Conservation (phyloP, 2,888 invertebrate species). For the Mesorhabditis sp. region DNA sequence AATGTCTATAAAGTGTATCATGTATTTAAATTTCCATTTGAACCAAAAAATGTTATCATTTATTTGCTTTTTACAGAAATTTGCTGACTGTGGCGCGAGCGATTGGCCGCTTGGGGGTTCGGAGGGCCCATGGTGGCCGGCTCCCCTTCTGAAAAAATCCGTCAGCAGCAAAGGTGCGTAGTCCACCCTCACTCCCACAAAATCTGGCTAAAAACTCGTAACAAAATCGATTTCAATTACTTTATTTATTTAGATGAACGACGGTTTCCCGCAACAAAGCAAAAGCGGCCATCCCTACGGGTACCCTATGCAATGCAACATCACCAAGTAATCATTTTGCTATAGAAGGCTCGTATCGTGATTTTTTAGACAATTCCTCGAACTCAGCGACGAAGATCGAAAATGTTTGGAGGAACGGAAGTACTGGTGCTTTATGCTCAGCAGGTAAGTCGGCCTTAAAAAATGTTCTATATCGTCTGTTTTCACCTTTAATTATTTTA, state of each 20-base stretch:
- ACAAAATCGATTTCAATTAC: no score
- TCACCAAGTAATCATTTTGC: conserved; percentile 17
- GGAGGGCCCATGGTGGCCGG: no score
- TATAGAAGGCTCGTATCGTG: background rate
- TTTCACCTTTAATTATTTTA: background rate
- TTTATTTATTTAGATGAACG: background rate
- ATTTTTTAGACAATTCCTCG: conserved; percentile 22
- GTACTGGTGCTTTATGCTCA: conserved; percentile 56
- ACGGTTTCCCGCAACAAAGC: conserved; percentile 3
- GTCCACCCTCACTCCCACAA: no score
- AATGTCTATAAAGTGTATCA: no score
- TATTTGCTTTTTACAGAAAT: no score
- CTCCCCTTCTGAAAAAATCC: no score
- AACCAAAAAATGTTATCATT: no score
- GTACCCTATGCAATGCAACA: conserved; percentile 36
- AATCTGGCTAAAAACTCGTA: no score
- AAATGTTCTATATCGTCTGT: background rate
- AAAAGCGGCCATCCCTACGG: conserved; percentile 24
- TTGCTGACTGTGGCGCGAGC: no score
- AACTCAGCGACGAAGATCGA: conserved; percentile 52
- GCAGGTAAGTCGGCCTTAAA: conserved; percentile 11
- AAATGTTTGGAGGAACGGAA: conserved; percentile 74
- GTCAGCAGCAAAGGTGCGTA: no score
- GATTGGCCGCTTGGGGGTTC: no score
- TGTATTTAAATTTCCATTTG: no score